phyloP scores from a whole-genome alignment of 2,888 invertebrate genomes.

The Halictus quadricinctus region DNA sequence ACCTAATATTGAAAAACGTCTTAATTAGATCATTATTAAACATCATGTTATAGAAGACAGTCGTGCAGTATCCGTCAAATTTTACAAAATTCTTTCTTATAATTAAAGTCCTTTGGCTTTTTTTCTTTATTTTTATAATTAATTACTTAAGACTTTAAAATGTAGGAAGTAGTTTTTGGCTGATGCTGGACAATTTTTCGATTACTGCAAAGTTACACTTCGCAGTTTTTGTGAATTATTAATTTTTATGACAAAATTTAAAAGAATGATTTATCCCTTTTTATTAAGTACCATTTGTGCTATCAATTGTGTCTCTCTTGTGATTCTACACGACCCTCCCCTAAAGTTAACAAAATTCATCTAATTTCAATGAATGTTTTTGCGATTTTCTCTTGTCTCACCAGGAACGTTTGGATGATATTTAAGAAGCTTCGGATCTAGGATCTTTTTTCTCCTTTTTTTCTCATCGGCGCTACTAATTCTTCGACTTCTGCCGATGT shows the following conservation, averaged over 20 bases:
- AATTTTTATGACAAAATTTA: not conserved
- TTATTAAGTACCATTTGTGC: no score
- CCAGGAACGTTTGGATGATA: slow-evolving; percentile 77
- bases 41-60: not conserved
- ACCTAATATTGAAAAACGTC: slow-evolving; percentile 65
- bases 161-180: not conserved
- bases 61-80: not conserved
- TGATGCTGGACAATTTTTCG: not conserved
- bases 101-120: not conserved
- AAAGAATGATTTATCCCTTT: not conserved
- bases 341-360: not conserved
- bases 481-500: slow-evolving; percentile 18
- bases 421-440: slow-evolving; percentile 57
- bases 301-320: not conserved
- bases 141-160: not conserved
- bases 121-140: not conserved
- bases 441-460: slow-evolving; percentile 26
- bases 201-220: not conserved
- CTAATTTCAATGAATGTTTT: not conserved
- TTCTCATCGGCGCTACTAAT: slow-evolving; percentile 23
- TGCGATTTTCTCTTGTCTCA: slow-evolving; percentile 35
- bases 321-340: not conserved
- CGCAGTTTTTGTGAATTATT: not conserved
- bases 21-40: slow-evolving; percentile 5
- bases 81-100: not conserved